Conservation (phyloP, 2,113 vertebrate genomes). For the Nothoprocta perdicaria region DNA sequence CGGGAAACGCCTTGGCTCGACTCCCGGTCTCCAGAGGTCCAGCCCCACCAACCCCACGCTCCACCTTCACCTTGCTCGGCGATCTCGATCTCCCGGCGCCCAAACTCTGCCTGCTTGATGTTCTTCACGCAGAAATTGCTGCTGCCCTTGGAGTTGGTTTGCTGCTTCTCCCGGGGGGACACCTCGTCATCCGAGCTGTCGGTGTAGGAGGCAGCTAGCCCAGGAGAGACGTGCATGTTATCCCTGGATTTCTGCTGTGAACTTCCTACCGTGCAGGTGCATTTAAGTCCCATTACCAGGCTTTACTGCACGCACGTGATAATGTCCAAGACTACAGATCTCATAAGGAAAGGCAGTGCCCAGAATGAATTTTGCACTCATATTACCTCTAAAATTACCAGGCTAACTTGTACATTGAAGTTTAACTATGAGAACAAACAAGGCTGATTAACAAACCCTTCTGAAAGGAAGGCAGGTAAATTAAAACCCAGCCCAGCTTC, state of each 20-base stretch:
- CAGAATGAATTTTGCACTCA: not conserved
- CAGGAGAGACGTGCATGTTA: not conserved
- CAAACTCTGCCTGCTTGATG: slow-evolving; percentile 95
- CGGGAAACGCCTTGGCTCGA: not conserved
- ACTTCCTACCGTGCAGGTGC: not conserved
- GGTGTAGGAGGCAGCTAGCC: slow-evolving; percentile 90
- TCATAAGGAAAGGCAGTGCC: not conserved
- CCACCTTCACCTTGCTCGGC: slow-evolving; percentile 88
- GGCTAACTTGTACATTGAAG: not conserved
- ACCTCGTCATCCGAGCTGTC: slow-evolving; percentile 96
- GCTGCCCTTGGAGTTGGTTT: slow-evolving; percentile 92
- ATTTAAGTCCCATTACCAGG: not conserved
- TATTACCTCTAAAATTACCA: not conserved
- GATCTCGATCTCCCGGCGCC: slow-evolving; percentile 94
- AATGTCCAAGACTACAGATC: not conserved
- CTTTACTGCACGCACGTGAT: not conserved
- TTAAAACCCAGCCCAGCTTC: not conserved
- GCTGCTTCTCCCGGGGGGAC: slow-evolving; percentile 92
- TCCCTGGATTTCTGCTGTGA: not conserved
- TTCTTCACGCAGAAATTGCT: slow-evolving; percentile 97
- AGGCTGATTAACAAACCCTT: not conserved
- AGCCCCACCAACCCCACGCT: accelerated
- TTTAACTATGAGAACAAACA: not conserved
- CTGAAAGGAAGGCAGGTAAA: not conserved
- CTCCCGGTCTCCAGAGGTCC: not conserved